phyloP scores from a whole-genome alignment of 37 sponge, comb jelly and placozoan genomes.

The Mnemiopsis leidyi region DNA sequence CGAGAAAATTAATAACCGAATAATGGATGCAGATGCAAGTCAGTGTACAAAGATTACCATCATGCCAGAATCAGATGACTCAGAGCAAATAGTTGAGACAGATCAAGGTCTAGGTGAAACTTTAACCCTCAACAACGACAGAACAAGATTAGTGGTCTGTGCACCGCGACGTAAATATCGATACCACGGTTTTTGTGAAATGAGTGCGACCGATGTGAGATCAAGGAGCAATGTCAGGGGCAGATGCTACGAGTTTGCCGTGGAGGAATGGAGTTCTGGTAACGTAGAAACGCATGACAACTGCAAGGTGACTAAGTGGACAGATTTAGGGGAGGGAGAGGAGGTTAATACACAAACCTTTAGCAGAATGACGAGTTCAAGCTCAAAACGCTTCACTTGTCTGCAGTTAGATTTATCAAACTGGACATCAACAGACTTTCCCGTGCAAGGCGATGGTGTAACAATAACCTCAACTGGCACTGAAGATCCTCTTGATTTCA shows the following conservation, averaged over 20 bases:
- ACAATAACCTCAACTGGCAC: neutral
- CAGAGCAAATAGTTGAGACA: neutral
- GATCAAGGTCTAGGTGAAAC: slow-evolving; percentile 21
- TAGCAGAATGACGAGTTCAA: neutral
- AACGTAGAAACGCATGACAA: neutral
- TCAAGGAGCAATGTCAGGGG: neutral
- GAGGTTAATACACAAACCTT: neutral
- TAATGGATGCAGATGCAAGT: no score
- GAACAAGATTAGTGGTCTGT: neutral
- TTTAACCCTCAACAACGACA: neutral
- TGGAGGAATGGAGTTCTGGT: neutral
- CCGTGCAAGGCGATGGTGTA: neutral
- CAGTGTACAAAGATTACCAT: neutral
- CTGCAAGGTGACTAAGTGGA: neutral
- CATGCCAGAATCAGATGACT: neutral
- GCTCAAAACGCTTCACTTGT: neutral
- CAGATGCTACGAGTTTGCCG: neutral
- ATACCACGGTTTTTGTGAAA: neutral
- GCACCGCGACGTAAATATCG: neutral
- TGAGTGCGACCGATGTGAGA: neutral
- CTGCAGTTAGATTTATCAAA: neutral
- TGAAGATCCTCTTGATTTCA: neutral
- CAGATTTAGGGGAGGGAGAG: neutral
- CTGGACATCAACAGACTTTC: neutral
- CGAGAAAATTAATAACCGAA: no score